phyloP scores from a whole-genome alignment of 2,113 vertebrate genomes.

The Polypterus senegalus region DNA sequence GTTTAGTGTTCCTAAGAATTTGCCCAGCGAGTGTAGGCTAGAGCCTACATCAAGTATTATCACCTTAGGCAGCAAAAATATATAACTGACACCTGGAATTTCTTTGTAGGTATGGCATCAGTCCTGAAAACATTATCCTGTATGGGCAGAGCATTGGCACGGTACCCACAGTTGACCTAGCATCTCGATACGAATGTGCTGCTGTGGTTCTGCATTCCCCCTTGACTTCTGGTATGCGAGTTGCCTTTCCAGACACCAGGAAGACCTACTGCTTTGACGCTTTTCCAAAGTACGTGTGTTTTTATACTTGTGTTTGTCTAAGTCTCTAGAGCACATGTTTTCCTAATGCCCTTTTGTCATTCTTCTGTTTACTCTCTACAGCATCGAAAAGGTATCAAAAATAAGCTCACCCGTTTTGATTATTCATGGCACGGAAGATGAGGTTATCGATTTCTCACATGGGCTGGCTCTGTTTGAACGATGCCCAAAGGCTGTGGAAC shows the following conservation, averaged over 20 bases:
- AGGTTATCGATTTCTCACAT: constrained; percentile 96
- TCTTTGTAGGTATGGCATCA: constrained; percentile 71
- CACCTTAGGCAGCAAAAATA: too few relatives aligned
- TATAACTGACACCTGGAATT: too few relatives aligned
- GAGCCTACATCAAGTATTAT: too few relatives aligned
- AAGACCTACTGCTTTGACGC: constrained; percentile 96
- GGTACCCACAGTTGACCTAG: constrained; percentile 84
- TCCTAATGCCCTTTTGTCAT: not conserved
- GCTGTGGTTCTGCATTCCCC: constrained; percentile 88
- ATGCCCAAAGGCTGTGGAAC: constrained; percentile 92
- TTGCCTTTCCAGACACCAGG: constrained; percentile 91
- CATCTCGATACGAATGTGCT: constrained; percentile 85
- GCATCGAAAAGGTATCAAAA: constrained; percentile 94
- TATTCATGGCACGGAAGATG: constrained; percentile 94
- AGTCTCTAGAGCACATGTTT: not conserved
- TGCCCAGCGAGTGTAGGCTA: too few relatives aligned
- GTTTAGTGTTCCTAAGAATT: too few relatives aligned
- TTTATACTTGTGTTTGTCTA: not conserved
- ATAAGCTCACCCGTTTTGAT: constrained; percentile 91
- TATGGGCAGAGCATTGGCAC: constrained; percentile 93
- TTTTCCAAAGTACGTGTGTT: constrained; percentile 78
- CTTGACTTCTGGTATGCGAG: constrained; percentile 88
- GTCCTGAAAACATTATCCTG: constrained; percentile 85
- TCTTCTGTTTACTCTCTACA: constrained; percentile 26
- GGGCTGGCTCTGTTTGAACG: constrained; percentile 89